A percentile compares a stretch with the other conserved stretches of the same genome.
phyloP scores from a whole-genome alignment of 2,797 vertebrate species.

The Menidia menidia region DNA sequence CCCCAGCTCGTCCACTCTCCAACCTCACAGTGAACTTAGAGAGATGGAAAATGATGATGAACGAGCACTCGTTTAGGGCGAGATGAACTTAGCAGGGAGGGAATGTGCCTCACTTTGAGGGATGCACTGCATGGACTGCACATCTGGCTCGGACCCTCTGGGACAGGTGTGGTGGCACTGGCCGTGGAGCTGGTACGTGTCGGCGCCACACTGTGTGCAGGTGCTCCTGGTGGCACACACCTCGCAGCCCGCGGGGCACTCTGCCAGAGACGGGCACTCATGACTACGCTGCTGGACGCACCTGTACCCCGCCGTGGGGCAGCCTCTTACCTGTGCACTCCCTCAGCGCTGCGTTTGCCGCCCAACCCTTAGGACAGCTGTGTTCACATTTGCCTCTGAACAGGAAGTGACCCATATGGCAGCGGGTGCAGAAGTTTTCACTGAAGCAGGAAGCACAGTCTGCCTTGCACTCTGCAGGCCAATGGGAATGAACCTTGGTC shows the following conservation, averaged over 20 bases:
- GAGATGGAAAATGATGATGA: constrained; percentile 14
- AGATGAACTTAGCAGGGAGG: not conserved
- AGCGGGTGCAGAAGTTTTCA: constrained; percentile 74
- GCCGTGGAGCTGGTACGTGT: constrained; percentile 86
- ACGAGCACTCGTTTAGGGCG: not conserved
- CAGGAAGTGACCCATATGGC: constrained; percentile 63
- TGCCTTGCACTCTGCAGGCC: constrained; percentile 65
- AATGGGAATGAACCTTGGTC: constrained; percentile 2
- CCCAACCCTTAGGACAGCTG: constrained; percentile 65
- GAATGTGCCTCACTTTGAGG: constrained; percentile 81
- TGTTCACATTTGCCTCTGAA: constrained; percentile 66
- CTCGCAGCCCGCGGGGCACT: constrained; percentile 90
- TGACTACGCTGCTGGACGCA: not conserved
- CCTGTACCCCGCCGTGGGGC: not conserved
- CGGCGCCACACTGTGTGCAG: constrained; percentile 89
- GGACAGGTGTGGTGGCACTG: constrained; percentile 90
- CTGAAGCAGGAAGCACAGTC: constrained; percentile 72
- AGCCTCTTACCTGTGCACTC: constrained; percentile 67
- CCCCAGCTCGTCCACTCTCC: constrained; percentile 63
- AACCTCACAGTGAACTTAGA: constrained; percentile 59
- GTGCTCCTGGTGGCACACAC: constrained; percentile 87
- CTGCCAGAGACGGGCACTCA: constrained; percentile 73
- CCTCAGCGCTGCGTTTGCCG: constrained; percentile 37
- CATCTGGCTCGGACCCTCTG: constrained; percentile 84
- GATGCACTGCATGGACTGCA: constrained; percentile 88